Evolutionary conservation across 2,113 vertebrate species (phyloP).

Genomic region (Globicephala melas): DNA sequence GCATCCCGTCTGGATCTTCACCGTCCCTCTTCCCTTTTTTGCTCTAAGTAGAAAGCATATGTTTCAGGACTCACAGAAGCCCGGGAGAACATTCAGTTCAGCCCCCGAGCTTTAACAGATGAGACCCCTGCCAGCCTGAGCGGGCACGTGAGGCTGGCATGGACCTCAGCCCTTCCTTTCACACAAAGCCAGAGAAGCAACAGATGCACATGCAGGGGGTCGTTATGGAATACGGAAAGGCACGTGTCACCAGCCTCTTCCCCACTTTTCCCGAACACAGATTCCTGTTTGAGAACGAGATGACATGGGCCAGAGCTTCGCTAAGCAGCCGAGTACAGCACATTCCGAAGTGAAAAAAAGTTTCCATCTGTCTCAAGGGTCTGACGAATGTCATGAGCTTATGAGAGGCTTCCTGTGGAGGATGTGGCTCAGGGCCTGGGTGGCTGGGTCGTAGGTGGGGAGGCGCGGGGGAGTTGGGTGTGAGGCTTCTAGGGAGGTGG

Average conservation of each 20-base stretch:
- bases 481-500: conserved; percentile 3
- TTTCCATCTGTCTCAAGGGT: conserved; percentile 75
- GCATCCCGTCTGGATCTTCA: too few relatives aligned
- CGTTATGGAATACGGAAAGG: neutral
- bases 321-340: neutral
- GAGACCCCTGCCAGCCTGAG: neutral
- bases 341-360: conserved; percentile 64
- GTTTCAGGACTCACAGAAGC: neutral
- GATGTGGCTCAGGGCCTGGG: conserved; percentile 72
- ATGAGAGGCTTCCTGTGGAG: conserved; percentile 75
- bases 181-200: neutral
- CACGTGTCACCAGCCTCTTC: neutral
- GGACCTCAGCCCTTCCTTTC: neutral
- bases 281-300: neutral
- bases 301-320: neutral
- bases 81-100: neutral
- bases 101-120: neutral
- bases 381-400: conserved; percentile 63
- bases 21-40: neutral
- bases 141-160: neutral
- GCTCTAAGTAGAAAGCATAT: neutral
- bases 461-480: conserved; percentile 48
- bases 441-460: conserved; percentile 32
- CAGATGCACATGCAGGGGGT: rapidly evolving
- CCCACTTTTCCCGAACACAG: neutral